Evolutionary conservation across 2,888 invertebrate species (phyloP), one percentile per base, ranked within the genome.

Genomic region (Leptinotarsa juncta): DNA sequence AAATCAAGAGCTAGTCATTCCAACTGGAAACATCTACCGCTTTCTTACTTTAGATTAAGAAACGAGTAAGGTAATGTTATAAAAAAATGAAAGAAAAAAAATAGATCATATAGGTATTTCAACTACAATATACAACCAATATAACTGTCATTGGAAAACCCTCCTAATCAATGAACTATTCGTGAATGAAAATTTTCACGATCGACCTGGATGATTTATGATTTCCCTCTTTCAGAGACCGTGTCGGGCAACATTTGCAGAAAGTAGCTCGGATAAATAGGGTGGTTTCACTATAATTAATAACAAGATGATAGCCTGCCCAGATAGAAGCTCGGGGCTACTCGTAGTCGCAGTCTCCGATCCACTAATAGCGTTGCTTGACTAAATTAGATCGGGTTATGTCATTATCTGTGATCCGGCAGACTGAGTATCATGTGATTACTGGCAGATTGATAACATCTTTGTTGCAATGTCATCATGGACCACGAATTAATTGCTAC

Each of bases 361-460:
- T 78, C 77, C 76, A 74, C 78, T 80, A 81, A 81, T 82, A 57
- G 69, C 57, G 57, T 57, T 73, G 78, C 78, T 79, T 75, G 81
- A 83, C 81, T 84, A 83, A 84, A 85, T 84, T 84, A 84, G 83
- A 84, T 84, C 82, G 82, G 82, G 82, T 84, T 83, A 84, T 83
- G 83, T 84, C 82, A 84, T 84, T 84, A 84, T 85, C 83, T 81
- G 74, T 79, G 79, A 83, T 82, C 83, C 83, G 78, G 78, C 81
- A 79, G 71, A 71, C 82, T 81, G 82, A 80, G 79, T 83, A 83
- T 82, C 84, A 82, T 82, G 83, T 83, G 84, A 84, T 84, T 84
- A 84, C 81, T 81, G 62, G 79, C 77, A 82, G 81, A 82, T 82
- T 82, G 84, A 84, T 85, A 84, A 83, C 81, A 85, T 83, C 84